These are phyloP conservation scores for Meghimatium bilineatum DNA, from an alignment of 2,888 invertebrate genomes.

Conservation along the genomic window DNA sequence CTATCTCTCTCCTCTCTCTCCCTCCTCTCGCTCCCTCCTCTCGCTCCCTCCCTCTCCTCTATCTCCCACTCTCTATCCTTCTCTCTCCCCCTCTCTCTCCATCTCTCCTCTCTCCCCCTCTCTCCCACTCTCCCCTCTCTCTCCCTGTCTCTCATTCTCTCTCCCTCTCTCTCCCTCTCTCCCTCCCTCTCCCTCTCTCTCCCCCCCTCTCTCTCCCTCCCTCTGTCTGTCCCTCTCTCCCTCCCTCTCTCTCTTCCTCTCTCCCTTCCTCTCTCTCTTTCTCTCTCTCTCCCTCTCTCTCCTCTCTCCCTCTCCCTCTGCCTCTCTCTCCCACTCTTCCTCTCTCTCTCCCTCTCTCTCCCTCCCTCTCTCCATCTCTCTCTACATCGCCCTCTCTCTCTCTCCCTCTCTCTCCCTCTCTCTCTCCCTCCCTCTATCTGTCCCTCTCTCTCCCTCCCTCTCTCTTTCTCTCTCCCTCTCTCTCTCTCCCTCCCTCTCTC, in stretches of 20 bases:
- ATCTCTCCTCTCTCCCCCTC: neutral
- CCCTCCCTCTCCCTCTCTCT: conserved; percentile 2
- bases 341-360: conserved; percentile 15
- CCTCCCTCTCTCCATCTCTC: conserved; percentile 14
- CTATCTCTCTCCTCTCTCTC: neutral
- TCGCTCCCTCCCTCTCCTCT: neutral
- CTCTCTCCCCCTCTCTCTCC: neutral
- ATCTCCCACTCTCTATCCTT: no score
- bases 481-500: conserved; percentile 8
- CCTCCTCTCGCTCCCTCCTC: neutral
- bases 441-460: neutral
- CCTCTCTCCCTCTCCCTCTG: neutral
- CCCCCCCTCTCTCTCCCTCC: neutral
- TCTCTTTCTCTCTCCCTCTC: neutral
- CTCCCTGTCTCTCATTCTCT: neutral
- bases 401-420: conserved; percentile 22
- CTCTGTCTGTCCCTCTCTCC: no score
- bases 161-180: neutral
- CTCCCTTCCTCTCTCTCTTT: neutral
- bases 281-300: neutral
- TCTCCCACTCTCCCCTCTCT: neutral
- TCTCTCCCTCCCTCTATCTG: neutral
- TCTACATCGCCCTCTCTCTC: conserved; percentile 25
- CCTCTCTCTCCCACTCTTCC: conserved; percentile 7
- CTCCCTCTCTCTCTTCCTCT: neutral